phyloP scores from a whole-genome alignment of 2,113 vertebrate genomes.

The Poeciliopsis occidentalis region DNA sequence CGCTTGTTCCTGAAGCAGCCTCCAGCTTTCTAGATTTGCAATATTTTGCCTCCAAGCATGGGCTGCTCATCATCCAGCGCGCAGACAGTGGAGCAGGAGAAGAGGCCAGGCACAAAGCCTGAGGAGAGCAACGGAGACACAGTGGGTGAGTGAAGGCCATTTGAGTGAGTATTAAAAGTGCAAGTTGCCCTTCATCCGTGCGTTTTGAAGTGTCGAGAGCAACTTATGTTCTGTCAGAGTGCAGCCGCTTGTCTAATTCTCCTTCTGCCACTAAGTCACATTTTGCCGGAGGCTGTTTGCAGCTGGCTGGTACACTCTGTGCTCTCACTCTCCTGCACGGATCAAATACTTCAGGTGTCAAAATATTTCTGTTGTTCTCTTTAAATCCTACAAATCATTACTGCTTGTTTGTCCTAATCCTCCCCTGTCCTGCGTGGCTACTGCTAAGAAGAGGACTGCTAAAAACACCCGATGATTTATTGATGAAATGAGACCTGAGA shows the following conservation, averaged over 20 bases:
- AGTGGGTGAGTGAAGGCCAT: conserved; percentile 63
- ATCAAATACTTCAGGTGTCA: background rate
- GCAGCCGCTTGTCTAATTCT: background rate
- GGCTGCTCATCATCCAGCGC: conserved; percentile 82
- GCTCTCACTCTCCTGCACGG: conserved; percentile 48
- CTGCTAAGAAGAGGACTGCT: background rate
- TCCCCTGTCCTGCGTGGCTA: background rate
- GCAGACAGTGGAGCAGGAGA: conserved; percentile 77
- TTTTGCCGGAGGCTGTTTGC: conserved; percentile 26
- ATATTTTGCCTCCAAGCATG: conserved; percentile 59
- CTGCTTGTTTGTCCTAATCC: background rate
- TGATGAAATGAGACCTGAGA: conserved; percentile 7
- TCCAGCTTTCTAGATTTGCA: conserved; percentile 4
- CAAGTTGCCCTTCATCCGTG: background rate
- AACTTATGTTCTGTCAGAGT: too few relatives aligned
- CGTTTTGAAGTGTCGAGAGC: background rate
- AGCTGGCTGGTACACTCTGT: conserved; percentile 49
- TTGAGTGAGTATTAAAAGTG: background rate
- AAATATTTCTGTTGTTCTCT: conserved; percentile 13
- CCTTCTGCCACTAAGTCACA: conserved; percentile 6
- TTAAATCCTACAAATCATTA: background rate
- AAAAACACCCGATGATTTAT: background rate
- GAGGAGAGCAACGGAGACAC: conserved; percentile 74
- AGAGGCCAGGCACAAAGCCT: conserved; percentile 78
- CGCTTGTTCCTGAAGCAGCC: background rate